Evolutionary conservation across 2,888 invertebrate species (phyloP), one percentile per base, ranked within the genome.

Genomic region (Julus scanicus): DNA sequence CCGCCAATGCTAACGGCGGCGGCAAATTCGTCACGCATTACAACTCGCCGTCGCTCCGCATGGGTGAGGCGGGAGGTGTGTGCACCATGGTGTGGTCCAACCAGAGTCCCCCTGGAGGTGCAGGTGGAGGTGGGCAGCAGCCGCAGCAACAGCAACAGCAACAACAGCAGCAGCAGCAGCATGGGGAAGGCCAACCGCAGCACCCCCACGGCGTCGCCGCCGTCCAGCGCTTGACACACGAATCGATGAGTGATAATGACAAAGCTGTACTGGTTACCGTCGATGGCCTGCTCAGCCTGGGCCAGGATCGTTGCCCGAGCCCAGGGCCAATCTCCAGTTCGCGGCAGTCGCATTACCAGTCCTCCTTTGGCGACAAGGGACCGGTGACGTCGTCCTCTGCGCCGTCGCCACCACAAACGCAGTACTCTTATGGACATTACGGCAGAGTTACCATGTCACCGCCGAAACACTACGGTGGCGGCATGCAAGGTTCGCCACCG

Each of bases 41-140:
- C 20, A 53, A 83, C 53, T 57, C 97, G 87, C 97, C 97, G 49
- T 96, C 97, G 86, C 97, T 97, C 89, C 96, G 97, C 90, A 97
- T 97, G 97, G 97, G 97, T 86, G 97, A 97, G 92, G 96, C 97
- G 71, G 97, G 97, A 88, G 91, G 97, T 83, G 97, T 97, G 0
- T 91, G 94, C 88, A 95, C 95, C 96, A 95, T 95, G 95, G 94
- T 95, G 89, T 95, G 95, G 95, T 94, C 94, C 48, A 89, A 89
- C 84, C 87, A 94, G 94, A 71, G 94, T 93, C 13, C 2, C 92
- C 92, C 57, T 44, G 86, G 85, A 8, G 48, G 37, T 57, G 49
- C 94, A 94, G 92, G 93, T 94, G 9, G 92, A 94, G 92, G 29
- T 29, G 29, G 29, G 29, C 85, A 93, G 53, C 91, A 94, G 49